phyloP scores from a whole-genome alignment of 2,113 vertebrate genomes.

The Campylomormyrus tamandua region DNA sequence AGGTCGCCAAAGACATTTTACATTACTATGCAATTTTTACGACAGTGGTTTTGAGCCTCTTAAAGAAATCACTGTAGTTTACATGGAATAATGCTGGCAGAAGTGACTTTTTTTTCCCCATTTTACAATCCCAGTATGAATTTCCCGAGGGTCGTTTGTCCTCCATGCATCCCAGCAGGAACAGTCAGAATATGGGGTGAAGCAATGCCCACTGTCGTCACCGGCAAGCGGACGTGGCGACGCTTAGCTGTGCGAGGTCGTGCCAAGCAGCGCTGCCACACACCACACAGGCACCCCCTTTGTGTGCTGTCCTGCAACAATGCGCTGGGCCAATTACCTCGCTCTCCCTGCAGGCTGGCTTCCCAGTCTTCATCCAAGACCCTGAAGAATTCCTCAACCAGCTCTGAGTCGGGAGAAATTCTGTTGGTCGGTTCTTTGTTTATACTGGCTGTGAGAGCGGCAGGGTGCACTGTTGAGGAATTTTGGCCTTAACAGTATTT shows the following conservation, averaged over 20 bases:
- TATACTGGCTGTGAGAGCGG: not conserved
- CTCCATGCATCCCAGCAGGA: not conserved
- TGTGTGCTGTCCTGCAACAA: constrained; percentile 31
- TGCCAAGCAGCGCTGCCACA: constrained; percentile 45
- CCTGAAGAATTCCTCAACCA: not conserved
- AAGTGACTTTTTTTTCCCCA: not conserved
- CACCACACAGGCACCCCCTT: constrained; percentile 38
- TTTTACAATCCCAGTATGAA: not conserved
- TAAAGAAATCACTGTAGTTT: not conserved
- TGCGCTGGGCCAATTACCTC: not conserved
- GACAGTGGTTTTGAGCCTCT: not conserved
- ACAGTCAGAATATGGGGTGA: not conserved
- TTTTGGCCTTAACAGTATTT: not conserved
- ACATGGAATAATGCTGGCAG: not conserved
- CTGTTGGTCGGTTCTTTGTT: not conserved
- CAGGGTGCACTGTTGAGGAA: not conserved
- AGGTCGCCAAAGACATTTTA: not conserved
- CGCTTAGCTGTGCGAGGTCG: constrained; percentile 18
- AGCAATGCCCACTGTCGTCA: not conserved
- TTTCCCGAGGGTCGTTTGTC: not conserved
- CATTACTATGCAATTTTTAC: not conserved
- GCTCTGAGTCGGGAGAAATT: not conserved
- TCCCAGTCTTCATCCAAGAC: constrained; percentile 21
- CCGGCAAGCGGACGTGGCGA: not conserved
- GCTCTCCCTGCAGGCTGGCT: not conserved